Base-by-base conservation (phyloP, 1,140 invertebrate genomes). In the Anastrepha obliqua region DNA sequence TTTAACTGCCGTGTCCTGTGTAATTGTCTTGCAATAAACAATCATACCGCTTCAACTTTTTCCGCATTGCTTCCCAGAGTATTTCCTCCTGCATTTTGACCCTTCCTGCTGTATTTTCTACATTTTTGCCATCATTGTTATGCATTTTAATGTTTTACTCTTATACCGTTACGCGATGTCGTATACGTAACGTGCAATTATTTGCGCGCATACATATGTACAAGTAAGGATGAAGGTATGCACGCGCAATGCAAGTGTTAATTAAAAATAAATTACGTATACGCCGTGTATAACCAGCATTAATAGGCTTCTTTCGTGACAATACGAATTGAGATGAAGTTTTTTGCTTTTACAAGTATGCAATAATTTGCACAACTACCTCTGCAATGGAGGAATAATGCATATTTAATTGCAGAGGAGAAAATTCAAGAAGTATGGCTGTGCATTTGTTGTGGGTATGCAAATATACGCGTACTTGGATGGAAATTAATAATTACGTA, bases 211-310 rank as follows among this genome's bases (percentile, higher is more conserved):
- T 44, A 17, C 39, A 29, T 17, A 47, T 15, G 67, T 42, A 44
- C 29, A 74, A 44, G 13, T 47, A 13, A 29, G 29, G 29, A 29
- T 29, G 29, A 29, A 29, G 29, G 11, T 47, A 42, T 74, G 15
- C 39, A 17, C 17, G 15, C 42, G 67, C 13, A 15, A 42, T 47
- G 39, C 67, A 47, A 74, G 67, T 44, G 39, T 44, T 74, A 74
- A 74, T 74, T 74, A 74, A 74, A 74, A 74, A 74, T 47, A 74
- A 74, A 74, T 47, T 74, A 74, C 67, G 67, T 74, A 74, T 74
- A 74, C 67, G 67, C 42, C 67, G 42, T 47, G 67, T 74, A 74
- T 13, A 47, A 74, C 67, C 67, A 74, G 42, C 67, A 39, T 8
- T 74, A 74, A 74, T 70, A 29, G 13, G 42, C 67, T 70, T 44